Percentiles rank a stretch among this genome's conserved stretches.
Evolutionary conservation across 2,797 vertebrate genomes (phyloP).

Genomic region (Paratrypauchen microcephalus): DNA sequence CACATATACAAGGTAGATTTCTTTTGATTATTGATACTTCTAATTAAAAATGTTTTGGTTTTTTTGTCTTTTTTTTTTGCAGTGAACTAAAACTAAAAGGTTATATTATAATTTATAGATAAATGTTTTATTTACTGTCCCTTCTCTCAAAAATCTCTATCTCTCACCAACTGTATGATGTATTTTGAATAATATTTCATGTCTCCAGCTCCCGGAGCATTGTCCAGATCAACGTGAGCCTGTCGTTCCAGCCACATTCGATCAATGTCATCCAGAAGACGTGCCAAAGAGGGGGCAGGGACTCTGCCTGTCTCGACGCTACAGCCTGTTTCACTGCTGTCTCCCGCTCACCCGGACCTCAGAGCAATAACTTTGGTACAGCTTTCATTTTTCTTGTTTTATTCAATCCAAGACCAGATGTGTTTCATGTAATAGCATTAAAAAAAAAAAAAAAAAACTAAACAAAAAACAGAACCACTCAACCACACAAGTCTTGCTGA

Average conservation of each 20-base stretch:
- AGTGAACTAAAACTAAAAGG: background rate
- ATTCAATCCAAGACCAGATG: no score
- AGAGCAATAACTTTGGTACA: conserved; percentile 80
- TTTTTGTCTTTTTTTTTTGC: no score
- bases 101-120: background rate
- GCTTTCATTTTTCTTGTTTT: background rate
- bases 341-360: conserved; percentile 79
- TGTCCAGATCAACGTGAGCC: conserved; percentile 81
- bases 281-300: conserved; percentile 81
- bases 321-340: conserved; percentile 81
- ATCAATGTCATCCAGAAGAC: conserved; percentile 90
- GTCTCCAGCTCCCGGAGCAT: conserved; percentile 83
- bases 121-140: background rate
- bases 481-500: no score
- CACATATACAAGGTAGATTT: background rate
- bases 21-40: background rate
- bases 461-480: no score
- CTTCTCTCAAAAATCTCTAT: no score
- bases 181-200: background rate
- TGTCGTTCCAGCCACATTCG: conserved; percentile 82
- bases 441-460: no score
- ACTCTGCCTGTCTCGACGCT: conserved; percentile 84
- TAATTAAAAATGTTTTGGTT: background rate
- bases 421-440: no score
- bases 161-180: background rate